phyloP scores from a whole-genome alignment of 2,797 vertebrate species.

The Echiichthys vipera region DNA sequence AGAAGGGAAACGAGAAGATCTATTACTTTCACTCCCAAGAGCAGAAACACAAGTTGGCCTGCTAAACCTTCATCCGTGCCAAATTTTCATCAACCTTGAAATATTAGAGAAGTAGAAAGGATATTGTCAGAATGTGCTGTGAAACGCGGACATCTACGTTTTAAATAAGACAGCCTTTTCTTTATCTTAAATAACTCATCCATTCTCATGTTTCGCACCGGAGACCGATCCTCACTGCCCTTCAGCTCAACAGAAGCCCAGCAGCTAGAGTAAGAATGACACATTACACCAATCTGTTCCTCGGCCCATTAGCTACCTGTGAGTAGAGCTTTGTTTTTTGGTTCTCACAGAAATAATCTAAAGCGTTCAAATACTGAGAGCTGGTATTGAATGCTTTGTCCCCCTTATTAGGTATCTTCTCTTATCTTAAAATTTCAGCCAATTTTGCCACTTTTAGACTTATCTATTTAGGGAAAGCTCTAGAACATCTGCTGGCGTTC shows the following conservation, averaged over 20 bases:
- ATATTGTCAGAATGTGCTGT: constrained; percentile 20
- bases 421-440: not conserved
- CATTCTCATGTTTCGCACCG: not conserved
- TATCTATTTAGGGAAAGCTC: not conserved
- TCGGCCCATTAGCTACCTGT: not conserved
- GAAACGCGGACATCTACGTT: not conserved
- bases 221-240: constrained; percentile 1
- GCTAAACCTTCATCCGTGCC: constrained; percentile 22
- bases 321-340: not conserved
- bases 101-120: constrained; percentile 35
- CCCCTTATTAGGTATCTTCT: too few species aligned
- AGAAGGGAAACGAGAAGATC: constrained; percentile 66
- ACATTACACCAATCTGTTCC: not conserved
- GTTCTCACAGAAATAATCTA: not conserved
- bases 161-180: not conserved
- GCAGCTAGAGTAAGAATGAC: not conserved
- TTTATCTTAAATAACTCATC: not conserved
- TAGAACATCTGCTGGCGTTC: not conserved
- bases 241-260: not conserved
- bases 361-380: not conserved
- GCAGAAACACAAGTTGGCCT: constrained; percentile 59
- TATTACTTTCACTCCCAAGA: constrained; percentile 67
- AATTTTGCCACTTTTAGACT: too few species aligned
- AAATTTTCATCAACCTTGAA: constrained; percentile 44
- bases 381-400: not conserved